Evolutionary conservation across 2,113 vertebrate genomes (phyloP).

Genomic region (Pseudopipra pipra): DNA sequence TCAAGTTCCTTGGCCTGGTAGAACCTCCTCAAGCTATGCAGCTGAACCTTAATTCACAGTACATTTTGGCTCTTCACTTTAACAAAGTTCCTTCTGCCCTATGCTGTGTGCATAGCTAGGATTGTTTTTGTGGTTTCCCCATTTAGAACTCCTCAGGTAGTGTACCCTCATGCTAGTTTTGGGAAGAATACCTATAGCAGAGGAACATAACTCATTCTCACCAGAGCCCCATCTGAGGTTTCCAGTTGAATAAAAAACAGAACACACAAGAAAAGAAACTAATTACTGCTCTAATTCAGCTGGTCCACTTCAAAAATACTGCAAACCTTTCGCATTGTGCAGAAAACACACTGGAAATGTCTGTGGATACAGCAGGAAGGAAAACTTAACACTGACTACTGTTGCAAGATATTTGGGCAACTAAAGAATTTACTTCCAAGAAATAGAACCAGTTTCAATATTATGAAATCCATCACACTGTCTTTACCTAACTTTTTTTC

Average conservation of each 20-base stretch:
- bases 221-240: not conserved
- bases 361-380: not conserved
- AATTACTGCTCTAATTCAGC: not conserved
- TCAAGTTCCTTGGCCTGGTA: not conserved
- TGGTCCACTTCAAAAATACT: not conserved
- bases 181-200: not conserved
- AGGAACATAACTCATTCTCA: not conserved
- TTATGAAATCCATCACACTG: not conserved
- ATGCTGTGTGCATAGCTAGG: not conserved
- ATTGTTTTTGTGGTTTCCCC: not conserved
- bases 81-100: not conserved
- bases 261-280: not conserved
- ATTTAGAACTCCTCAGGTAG: not conserved
- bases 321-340: not conserved
- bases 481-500: not conserved
- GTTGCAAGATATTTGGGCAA: not conserved
- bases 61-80: not conserved
- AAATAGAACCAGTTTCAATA: not conserved
- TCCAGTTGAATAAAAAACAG: not conserved
- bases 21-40: fast-evolving
- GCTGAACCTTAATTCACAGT: fast-evolving
- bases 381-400: not conserved
- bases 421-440: not conserved
- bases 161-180: fast-evolving
- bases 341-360: not conserved